Evolutionary conservation across 1,140 invertebrate genomes (phyloP).

Genomic region (Pristionchus pacificus): DNA sequence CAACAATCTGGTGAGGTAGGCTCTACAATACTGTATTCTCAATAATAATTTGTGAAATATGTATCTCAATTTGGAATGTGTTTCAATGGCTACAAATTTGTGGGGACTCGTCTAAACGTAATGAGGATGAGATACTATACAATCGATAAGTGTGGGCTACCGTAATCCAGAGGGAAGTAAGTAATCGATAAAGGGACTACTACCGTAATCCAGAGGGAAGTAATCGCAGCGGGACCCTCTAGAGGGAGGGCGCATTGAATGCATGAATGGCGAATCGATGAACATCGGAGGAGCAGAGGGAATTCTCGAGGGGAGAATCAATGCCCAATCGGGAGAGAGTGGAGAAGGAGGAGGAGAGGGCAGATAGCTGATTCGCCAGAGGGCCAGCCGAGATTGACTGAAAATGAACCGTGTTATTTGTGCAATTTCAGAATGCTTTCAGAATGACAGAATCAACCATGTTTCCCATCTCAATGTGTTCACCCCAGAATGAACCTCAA

Average conservation of each 20-base stretch:
- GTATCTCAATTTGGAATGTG: no score
- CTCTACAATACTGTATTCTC: no score
- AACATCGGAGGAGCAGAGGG: slow-evolving; percentile 41
- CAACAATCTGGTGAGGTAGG: no score
- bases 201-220: background rate
- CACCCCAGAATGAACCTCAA: no score
- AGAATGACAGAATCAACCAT: no score
- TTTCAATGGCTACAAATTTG: no score
- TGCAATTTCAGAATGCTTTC: slow-evolving; percentile 14
- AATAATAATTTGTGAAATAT: no score
- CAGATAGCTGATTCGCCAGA: slow-evolving; percentile 43
- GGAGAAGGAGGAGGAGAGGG: slow-evolving; percentile 38
- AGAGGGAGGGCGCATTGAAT: no score
- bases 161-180: background rate
- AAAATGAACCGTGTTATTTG: background rate
- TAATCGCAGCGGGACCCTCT: no score
- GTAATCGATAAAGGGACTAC: background rate
- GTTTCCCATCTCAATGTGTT: no score
- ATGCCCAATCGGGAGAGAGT: slow-evolving; percentile 22
- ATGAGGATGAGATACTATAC: background rate
- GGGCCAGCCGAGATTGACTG: slow-evolving; percentile 12
- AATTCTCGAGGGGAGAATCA: slow-evolving; percentile 41
- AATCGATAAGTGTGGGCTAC: background rate
- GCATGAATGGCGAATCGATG: slow-evolving; percentile 38
- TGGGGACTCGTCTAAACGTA: no score